Conservation (phyloP, 2,888 invertebrate genomes). For the Athetis lepigone region DNA sequence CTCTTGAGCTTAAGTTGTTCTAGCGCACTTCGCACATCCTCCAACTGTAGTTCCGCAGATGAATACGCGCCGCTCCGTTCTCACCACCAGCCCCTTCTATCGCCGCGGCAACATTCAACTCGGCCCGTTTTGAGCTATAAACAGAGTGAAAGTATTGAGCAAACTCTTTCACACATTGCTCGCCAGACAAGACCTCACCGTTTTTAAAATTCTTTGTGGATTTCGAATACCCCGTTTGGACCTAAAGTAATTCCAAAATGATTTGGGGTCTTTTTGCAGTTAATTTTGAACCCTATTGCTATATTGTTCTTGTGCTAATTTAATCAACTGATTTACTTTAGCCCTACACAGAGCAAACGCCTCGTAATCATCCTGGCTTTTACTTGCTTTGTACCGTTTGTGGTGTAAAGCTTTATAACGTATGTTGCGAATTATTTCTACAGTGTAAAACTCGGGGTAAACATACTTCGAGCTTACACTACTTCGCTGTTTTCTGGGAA, state of each 20-base stretch:
- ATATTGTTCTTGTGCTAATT: too few species aligned
- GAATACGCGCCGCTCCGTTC: constrained; percentile 15
- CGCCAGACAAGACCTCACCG: neutral
- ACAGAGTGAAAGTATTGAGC: constrained; percentile 18
- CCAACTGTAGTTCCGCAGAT: constrained; percentile 5
- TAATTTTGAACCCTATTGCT: too few species aligned
- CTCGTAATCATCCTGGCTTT: too few species aligned
- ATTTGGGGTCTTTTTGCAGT: too few species aligned
- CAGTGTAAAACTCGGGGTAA: too few species aligned
- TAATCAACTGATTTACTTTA: too few species aligned
- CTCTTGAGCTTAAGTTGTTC: constrained; percentile 15
- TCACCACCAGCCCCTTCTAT: constrained; percentile 7
- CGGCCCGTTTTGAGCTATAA: neutral
- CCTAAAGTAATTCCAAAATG: neutral
- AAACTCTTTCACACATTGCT: constrained; percentile 13
- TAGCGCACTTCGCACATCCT: constrained; percentile 7
- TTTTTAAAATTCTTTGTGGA: constrained; percentile 1
- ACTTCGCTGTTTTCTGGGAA: too few species aligned
- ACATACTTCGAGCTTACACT: too few species aligned
- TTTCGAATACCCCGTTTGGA: neutral
- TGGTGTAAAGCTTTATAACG: neutral
- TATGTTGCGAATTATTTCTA: neutral
- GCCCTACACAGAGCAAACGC: too few species aligned
- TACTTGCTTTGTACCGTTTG: neutral
- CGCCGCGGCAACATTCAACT: constrained; percentile 10